Evolutionary conservation across 2,797 vertebrate species (phyloP).

Genomic region (Adrianichthys oophorus): DNA sequence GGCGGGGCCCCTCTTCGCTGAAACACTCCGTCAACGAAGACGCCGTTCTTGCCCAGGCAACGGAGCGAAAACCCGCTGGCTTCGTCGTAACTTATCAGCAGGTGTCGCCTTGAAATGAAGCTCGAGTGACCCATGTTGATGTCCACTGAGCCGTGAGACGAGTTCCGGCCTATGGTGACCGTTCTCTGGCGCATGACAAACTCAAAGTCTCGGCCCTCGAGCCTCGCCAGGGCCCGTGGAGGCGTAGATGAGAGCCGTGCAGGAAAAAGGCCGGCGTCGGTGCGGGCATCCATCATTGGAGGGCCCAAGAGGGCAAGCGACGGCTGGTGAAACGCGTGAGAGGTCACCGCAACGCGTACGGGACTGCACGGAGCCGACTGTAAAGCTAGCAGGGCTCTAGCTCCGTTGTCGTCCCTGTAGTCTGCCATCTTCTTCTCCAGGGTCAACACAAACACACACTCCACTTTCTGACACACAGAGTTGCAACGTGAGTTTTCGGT

Average conservation of each 20-base stretch:
- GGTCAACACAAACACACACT: conserved; percentile 55
- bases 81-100: conserved; percentile 91
- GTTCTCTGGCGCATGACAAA: conserved; percentile 93
- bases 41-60: conserved; percentile 96
- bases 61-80: conserved; percentile 87
- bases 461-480: conserved; percentile 57
- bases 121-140: conserved; percentile 97
- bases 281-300: conserved; percentile 53
- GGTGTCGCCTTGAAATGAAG: conserved; percentile 94
- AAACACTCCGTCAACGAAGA: conserved; percentile 97
- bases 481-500: conserved; percentile 77
- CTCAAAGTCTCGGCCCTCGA: conserved; percentile 97
- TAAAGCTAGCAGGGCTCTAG: conserved; percentile 87
- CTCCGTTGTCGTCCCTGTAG: conserved; percentile 90
- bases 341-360: conserved; percentile 76
- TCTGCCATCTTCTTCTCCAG: conserved; percentile 86
- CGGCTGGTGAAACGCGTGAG: conserved; percentile 70
- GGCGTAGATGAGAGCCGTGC: conserved; percentile 54
- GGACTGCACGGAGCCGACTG: conserved; percentile 92
- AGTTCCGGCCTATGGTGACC: conserved; percentile 96
- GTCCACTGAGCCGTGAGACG: conserved; percentile 95
- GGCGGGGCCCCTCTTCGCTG: conserved; percentile 92
- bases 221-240: conserved; percentile 83
- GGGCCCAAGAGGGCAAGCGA: conserved; percentile 61
- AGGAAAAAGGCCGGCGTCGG: conserved; percentile 47